Evolutionary conservation across 2,797 vertebrate genomes (phyloP), one percentile per base, ranked within the genome.

Genomic region (Eulemur rubriventer): DNA sequence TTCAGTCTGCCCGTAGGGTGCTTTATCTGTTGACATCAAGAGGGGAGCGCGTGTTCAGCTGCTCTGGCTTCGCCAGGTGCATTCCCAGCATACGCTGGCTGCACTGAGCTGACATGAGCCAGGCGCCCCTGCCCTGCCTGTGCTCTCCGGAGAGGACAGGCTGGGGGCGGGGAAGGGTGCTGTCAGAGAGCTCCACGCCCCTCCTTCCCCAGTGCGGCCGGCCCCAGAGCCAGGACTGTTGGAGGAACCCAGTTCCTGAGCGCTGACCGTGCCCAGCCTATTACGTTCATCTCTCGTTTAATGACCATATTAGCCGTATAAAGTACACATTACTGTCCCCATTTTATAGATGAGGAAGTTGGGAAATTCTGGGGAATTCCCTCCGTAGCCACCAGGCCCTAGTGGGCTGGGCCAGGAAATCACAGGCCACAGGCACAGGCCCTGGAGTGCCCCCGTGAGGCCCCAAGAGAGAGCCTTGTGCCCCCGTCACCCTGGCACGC

Each of bases 351-450:
- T 93, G 94, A 96, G 97, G 96, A 97, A 97, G 97, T 91, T 1
- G 65, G 96, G 86, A 95, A 96, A 95, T 90, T 97, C 89, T 81
- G 97, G 97, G 97, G 96, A 97, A 78, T 96, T 97, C 96, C 97
- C 97, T 97, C 24, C 52, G 24, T 72, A 83, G 86, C 46, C 12
- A 0, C 48, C 4, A 4, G 92, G 82, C 63, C 85, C n/a, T 80
- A 8, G 59, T 50, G 61, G 70, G 79, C 95, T 28, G 28, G 86
- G 82, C 28, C 90, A 95, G 96, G 97, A 97, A 97, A 69, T 96
- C 33, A 85, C 48, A 90, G 80, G 94, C 89, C 82, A 6, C 22
- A 30, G 81, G 87, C 89, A 84, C 46, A 75, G 80, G 52, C 79
- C 70, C 87, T 26, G 84, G 67, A 72, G 24, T 91, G 85, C 46